Evolutionary conservation across 2,113 vertebrate genomes (phyloP), one percentile per base, ranked within the genome.

Genomic region (Amphilophus citrinellus): DNA sequence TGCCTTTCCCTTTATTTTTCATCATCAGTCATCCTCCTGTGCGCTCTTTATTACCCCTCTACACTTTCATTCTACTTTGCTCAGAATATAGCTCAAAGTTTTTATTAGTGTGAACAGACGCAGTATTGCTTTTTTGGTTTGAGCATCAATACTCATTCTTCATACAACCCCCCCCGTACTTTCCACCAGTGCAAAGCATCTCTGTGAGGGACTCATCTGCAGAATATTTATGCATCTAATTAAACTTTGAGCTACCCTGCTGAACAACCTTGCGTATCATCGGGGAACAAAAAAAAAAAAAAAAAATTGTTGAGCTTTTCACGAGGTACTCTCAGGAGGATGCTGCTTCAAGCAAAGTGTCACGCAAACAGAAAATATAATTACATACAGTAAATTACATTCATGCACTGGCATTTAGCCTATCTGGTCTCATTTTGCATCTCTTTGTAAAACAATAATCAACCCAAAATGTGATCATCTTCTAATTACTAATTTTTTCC

Each of bases 1-100:
- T 88, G 88, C 92, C 88, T 90, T 85, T 90, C 87, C 83, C 84
- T 87, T 85, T 82, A 86, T 87, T 89, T 84, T 88, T 85, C 85
- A 90, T 94, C 86, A 82, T 88, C 80, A 83, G 27, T 85, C 68
- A 14, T 50, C 86, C 75, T 84, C 62, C 58, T 1, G 3, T 30
- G 6, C 17, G 68, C 30, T 79, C 32, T 39, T 44, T 71, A 66
- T 56, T 62, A 61, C 35, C 27, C 47, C 44, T 63, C 22, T 32
- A 15, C 61, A 56, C 39, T 66, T 77, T 71, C 44, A 18, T 76
- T 87, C 73, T 61, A 71, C 61, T 63, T 47, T 47, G 8, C 84
- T 71, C 53, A n/a, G 50, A 76, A 44, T 63, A 53, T 24, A 78
- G n/a, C 73, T 63, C 10, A 79, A 81, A 90, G 79, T 85, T 61